Evolutionary conservation across 2,888 invertebrate species (phyloP).

Genomic region (Aspidiotus destructor): DNA sequence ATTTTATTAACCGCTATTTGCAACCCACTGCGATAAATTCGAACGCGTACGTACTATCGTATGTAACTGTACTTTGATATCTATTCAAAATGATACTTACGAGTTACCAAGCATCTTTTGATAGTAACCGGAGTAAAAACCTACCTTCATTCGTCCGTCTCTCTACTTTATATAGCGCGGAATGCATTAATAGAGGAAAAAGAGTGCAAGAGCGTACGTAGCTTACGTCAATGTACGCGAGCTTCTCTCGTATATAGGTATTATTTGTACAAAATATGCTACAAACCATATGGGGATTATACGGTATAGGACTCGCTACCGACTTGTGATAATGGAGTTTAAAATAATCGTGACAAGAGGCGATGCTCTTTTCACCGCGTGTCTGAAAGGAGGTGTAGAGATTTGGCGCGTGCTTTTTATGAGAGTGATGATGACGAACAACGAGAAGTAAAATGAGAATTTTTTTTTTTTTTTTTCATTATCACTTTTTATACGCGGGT

Average conservation of each 20-base stretch:
- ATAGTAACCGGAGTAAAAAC: too few species aligned
- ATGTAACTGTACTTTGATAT: too few species aligned
- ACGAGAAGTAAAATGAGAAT: background rate
- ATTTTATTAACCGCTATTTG: too few species aligned
- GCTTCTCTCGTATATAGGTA: background rate
- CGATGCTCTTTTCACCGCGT: conserved; percentile 15
- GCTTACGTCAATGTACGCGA: conserved; percentile 27
- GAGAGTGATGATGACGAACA: conserved; percentile 18
- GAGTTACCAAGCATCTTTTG: too few species aligned
- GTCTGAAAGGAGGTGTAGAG: conserved; percentile 16
- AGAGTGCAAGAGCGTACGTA: conserved; percentile 2
- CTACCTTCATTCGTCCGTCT: too few species aligned
- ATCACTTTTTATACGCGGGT: conserved; percentile 3
- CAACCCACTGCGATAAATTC: too few species aligned
- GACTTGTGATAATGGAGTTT: conserved; percentile 31
- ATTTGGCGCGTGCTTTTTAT: conserved; percentile 33
- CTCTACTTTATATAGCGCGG: too few species aligned
- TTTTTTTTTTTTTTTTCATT: background rate
- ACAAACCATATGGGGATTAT: conserved; percentile 29
- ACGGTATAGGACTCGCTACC: conserved; percentile 21
- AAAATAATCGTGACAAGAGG: conserved; percentile 30
- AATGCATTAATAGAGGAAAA: too few species aligned
- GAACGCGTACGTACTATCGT: too few species aligned
- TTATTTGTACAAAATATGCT: conserved; percentile 29
- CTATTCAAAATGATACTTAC: too few species aligned